These are phyloP conservation scores for Leguminivora glycinivorella DNA, from an alignment of 1,140 invertebrate species.

Conservation along the genomic window DNA sequence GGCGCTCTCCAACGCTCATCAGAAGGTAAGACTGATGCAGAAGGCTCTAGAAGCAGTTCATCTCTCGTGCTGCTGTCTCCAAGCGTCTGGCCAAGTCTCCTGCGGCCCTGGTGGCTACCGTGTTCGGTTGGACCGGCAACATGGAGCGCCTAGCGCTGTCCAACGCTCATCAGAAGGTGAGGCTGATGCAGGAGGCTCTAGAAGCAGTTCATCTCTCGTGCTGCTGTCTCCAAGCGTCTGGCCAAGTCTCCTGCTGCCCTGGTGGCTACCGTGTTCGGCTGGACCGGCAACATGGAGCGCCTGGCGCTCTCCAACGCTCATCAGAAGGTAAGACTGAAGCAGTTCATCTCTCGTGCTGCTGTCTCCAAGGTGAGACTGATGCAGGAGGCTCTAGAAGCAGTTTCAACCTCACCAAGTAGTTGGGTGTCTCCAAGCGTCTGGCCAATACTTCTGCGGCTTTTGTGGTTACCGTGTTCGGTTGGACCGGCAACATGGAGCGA, in stretches of 20 bases:
- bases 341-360: slow-evolving; percentile 89
- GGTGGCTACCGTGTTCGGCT: slow-evolving; percentile 97
- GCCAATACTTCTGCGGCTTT: slow-evolving; percentile 96
- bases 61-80: slow-evolving; percentile 92
- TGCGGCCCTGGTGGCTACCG: slow-evolving; percentile 97
- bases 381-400: no score
- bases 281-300: slow-evolving; percentile 99
- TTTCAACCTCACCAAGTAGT: no score
- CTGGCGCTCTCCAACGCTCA: slow-evolving; percentile 98
- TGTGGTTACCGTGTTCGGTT: slow-evolving; percentile 97
- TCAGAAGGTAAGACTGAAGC: slow-evolving; percentile 90
- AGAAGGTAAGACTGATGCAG: slow-evolving; percentile 81
- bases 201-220: slow-evolving; percentile 91
- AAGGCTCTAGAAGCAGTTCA: slow-evolving; percentile 92
- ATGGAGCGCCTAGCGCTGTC: slow-evolving; percentile 98
- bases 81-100: slow-evolving; percentile 95
- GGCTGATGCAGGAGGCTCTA: background rate
- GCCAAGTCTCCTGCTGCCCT: slow-evolving; percentile 96
- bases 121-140: slow-evolving; percentile 99
- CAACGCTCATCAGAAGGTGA: slow-evolving; percentile 96
- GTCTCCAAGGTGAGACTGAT: slow-evolving; percentile 85
- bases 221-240: slow-evolving; percentile 93
- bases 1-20: slow-evolving; percentile 97
- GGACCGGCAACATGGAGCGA: slow-evolving; percentile 99
- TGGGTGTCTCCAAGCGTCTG: slow-evolving; percentile 93